phyloP scores from a whole-genome alignment of 2,113 vertebrate species.

The Coregonus clupeaformis region DNA sequence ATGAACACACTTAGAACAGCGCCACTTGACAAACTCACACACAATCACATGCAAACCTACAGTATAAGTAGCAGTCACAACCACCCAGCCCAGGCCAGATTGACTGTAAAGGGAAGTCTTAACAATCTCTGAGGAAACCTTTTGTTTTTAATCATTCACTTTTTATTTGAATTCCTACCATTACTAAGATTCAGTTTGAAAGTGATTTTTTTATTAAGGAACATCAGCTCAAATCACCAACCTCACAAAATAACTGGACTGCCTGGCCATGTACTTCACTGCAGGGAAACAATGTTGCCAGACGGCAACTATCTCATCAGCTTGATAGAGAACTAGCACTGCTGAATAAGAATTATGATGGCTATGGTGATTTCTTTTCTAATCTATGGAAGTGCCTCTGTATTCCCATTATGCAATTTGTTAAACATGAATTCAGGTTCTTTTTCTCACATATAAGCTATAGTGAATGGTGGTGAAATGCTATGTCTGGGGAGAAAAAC shows the following conservation, averaged over 20 bases:
- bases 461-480: constrained; percentile 67
- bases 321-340: constrained; percentile 63
- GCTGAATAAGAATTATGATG: constrained; percentile 53
- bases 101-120: constrained; percentile 72
- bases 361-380: constrained; percentile 74
- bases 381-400: constrained; percentile 83
- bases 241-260: constrained; percentile 85
- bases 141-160: constrained; percentile 53
- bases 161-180: constrained; percentile 17
- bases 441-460: constrained; percentile 83
- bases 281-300: constrained; percentile 71
- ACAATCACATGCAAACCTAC: constrained; percentile 21
- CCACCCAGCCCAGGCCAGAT: constrained; percentile 25
- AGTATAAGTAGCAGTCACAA: constrained; percentile 29
- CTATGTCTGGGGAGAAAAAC: constrained; percentile 66
- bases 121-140: constrained; percentile 68
- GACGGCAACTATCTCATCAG: constrained; percentile 61
- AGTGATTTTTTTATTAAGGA: background rate
- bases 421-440: constrained; percentile 82
- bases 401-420: constrained; percentile 85
- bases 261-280: constrained; percentile 73
- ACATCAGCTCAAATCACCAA: constrained; percentile 36
- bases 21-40: background rate
- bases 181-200: constrained; percentile 13
- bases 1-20: background rate